Evolutionary conservation across 2,113 vertebrate genomes (phyloP).

Genomic region (Grus americana): DNA sequence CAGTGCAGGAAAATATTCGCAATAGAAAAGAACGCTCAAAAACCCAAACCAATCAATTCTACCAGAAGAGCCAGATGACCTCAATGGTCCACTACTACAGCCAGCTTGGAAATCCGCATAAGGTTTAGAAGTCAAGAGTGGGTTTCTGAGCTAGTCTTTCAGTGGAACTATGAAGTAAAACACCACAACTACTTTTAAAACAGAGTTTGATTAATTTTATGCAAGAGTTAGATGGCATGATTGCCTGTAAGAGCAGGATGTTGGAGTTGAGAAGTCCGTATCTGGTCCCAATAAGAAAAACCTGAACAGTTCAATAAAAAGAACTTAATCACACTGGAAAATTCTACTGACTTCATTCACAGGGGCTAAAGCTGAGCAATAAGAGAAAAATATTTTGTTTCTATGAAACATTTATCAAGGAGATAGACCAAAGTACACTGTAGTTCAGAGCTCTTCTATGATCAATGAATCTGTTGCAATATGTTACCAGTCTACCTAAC

Average conservation of each 20-base stretch:
- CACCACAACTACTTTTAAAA: background rate
- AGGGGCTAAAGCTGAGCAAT: background rate
- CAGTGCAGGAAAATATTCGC: background rate
- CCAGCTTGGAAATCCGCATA: background rate
- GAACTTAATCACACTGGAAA: background rate
- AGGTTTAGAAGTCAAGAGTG: background rate
- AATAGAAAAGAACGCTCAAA: background rate
- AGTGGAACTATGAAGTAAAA: background rate
- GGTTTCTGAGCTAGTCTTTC: background rate
- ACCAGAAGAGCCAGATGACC: background rate
- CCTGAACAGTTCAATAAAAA: background rate
- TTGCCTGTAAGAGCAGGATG: background rate
- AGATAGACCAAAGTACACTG: background rate
- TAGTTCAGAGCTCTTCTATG: background rate
- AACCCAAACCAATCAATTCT: background rate
- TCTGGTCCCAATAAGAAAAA: background rate
- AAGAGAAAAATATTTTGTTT: background rate
- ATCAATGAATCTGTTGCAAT: background rate
- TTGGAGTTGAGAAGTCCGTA: background rate
- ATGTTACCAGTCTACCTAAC: background rate
- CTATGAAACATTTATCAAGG: background rate
- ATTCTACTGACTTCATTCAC: background rate
- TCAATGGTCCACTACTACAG: background rate
- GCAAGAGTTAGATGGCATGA: background rate
- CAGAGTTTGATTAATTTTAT: background rate